Percentiles rank a stretch among this genome's conserved stretches.
These are phyloP conservation scores for Amblyopsis hoosieri DNA, from an alignment of 2,797 vertebrate species.

Conservation along the genomic window DNA sequence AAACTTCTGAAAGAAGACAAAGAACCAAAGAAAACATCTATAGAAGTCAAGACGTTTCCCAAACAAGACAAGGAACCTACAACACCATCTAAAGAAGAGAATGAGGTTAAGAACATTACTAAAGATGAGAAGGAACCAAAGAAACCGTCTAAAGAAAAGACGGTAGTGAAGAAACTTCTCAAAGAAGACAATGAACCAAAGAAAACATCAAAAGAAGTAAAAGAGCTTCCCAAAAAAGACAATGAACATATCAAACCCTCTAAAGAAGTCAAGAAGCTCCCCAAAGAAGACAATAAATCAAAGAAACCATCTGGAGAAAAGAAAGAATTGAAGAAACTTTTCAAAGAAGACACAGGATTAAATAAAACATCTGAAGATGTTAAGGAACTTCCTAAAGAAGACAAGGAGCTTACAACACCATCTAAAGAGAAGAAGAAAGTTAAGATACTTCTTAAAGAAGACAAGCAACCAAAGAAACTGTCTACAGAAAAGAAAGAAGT, in stretches of 20 bases:
- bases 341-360: background rate
- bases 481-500: background rate
- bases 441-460: background rate
- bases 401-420: background rate
- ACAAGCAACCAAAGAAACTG: background rate
- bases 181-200: background rate
- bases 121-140: background rate
- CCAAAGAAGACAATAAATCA: background rate
- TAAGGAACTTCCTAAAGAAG: background rate
- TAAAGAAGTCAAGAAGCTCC: slow-evolving; percentile 6
- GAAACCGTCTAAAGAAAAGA: slow-evolving; percentile 1
- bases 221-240: background rate
- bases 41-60: background rate
- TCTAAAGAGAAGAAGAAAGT: background rate
- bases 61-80: background rate
- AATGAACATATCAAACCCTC: background rate
- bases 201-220: background rate
- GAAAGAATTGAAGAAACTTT: background rate
- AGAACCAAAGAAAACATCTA: slow-evolving; percentile 17
- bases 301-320: background rate
- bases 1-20: background rate
- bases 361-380: background rate
- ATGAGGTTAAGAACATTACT: too few species aligned
- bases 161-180: background rate
- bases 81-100: background rate